Evolutionary conservation across 2,888 invertebrate species (phyloP).

Genomic region (Heterodera filipjevi): DNA sequence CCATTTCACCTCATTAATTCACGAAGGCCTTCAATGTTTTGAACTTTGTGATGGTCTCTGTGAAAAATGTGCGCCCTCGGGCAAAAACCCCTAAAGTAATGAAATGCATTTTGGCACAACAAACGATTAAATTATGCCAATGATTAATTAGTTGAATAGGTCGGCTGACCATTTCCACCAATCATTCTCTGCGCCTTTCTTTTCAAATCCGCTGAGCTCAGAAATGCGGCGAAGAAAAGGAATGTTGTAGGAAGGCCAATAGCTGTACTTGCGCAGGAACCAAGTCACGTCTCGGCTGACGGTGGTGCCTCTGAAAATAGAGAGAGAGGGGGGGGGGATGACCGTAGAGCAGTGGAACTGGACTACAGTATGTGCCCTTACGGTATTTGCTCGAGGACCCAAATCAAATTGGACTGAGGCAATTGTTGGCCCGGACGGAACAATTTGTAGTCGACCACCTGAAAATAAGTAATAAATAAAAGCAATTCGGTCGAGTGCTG

Average conservation of each 20-base stretch:
- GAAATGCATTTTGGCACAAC: too few species aligned
- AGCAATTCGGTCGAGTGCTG: not conserved
- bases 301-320: conserved; percentile 48
- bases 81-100: conserved; percentile 31
- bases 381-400: conserved; percentile 79
- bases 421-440: conserved; percentile 69
- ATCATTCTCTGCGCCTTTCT: conserved; percentile 64
- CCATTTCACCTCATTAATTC: conserved; percentile 18
- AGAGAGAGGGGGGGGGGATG: not conserved
- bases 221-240: conserved; percentile 74
- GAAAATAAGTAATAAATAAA: not conserved
- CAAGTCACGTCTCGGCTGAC: conserved; percentile 59
- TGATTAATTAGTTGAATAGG: not conserved
- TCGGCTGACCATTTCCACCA: conserved; percentile 47
- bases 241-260: conserved; percentile 78
- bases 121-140: too few species aligned
- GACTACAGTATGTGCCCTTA: too few species aligned
- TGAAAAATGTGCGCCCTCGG: conserved; percentile 66
- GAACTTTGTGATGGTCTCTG: conserved; percentile 71
- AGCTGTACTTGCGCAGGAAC: conserved; percentile 69
- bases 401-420: conserved; percentile 70
- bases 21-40: conserved; percentile 10
- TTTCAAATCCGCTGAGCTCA: conserved; percentile 72
- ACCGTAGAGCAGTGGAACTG: conserved; percentile 41
- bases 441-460: conserved; percentile 72